A percentile compares a stretch with the other conserved stretches of the same genome.
phyloP scores from a whole-genome alignment of 2,888 invertebrate genomes.

The Noctua janthina region DNA sequence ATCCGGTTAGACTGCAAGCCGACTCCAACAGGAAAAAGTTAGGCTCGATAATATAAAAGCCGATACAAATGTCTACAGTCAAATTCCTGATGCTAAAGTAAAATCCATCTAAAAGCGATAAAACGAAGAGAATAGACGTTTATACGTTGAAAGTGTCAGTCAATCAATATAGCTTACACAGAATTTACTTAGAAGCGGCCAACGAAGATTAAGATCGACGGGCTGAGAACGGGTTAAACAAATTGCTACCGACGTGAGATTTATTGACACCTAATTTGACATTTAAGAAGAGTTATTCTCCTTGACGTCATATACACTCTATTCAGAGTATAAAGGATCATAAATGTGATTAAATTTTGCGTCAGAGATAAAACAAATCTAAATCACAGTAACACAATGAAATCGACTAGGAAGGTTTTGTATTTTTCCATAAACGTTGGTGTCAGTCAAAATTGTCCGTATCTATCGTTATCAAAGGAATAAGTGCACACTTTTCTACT shows the following conservation, averaged over 20 bases:
- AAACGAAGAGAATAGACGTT: not conserved
- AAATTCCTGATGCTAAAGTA: not conserved
- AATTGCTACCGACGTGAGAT: slow-evolving; percentile 54
- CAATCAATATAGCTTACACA: slow-evolving; percentile 31
- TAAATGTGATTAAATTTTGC: slow-evolving; percentile 18
- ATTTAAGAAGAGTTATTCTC: slow-evolving; percentile 27
- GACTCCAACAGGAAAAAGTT: not conserved
- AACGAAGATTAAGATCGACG: slow-evolving; percentile 45
- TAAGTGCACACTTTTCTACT: slow-evolving; percentile 58
- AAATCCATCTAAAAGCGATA: slow-evolving; percentile 7
- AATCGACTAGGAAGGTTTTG: slow-evolving; percentile 24
- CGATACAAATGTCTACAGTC: not conserved
- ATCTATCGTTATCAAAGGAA: slow-evolving; percentile 54
- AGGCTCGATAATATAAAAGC: not conserved
- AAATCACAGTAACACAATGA: slow-evolving; percentile 41
- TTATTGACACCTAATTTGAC: slow-evolving; percentile 56
- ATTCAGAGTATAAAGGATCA: slow-evolving; percentile 2
- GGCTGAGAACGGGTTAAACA: slow-evolving; percentile 26
- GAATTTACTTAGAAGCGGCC: slow-evolving; percentile 25
- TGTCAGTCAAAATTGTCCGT: slow-evolving; percentile 61
- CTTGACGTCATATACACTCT: slow-evolving; percentile 5
- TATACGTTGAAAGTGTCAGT: slow-evolving; percentile 20
- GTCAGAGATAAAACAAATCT: slow-evolving; percentile 37
- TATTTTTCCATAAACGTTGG: slow-evolving; percentile 53
- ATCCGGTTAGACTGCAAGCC: not conserved